Evolutionary conservation across 2,797 vertebrate species (phyloP).

Genomic region (Synaphobranchus kaupii): DNA sequence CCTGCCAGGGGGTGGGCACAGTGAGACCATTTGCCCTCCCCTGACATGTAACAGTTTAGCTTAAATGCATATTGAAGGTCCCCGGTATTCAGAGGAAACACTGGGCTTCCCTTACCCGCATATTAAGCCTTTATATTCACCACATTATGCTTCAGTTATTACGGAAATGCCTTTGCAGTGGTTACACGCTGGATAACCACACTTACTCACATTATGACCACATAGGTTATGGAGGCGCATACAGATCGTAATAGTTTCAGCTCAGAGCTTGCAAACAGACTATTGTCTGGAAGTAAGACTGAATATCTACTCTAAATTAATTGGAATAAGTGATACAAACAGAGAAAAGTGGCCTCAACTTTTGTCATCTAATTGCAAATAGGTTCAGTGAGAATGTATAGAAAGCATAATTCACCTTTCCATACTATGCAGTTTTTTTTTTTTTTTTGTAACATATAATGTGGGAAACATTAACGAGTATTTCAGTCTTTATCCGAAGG

Average conservation of each 20-base stretch:
- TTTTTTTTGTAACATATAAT: no score
- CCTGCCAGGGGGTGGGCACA: slow-evolving; percentile 20
- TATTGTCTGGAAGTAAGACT: no score
- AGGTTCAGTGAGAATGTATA: background rate
- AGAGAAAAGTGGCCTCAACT: background rate
- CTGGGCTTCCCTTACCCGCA: background rate
- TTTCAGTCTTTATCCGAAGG: no score
- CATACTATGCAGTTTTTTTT: background rate
- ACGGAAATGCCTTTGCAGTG: background rate
- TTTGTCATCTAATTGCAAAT: background rate
- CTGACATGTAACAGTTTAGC: slow-evolving; percentile 9
- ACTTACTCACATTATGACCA: background rate
- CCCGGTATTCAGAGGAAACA: background rate
- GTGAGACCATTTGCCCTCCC: background rate
- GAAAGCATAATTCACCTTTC: background rate
- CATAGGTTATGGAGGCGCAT: background rate
- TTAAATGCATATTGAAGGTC: slow-evolving; percentile 2
- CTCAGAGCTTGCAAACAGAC: no score
- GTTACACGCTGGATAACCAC: background rate
- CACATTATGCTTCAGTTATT: background rate
- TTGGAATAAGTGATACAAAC: background rate
- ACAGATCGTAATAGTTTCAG: background rate
- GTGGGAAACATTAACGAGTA: no score
- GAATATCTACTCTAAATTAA: background rate
- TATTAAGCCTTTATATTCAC: background rate